A percentile compares a stretch with the other conserved stretches of the same genome.
phyloP scores from a whole-genome alignment of 2,113 vertebrate genomes.

The Cygnus buccinator region DNA sequence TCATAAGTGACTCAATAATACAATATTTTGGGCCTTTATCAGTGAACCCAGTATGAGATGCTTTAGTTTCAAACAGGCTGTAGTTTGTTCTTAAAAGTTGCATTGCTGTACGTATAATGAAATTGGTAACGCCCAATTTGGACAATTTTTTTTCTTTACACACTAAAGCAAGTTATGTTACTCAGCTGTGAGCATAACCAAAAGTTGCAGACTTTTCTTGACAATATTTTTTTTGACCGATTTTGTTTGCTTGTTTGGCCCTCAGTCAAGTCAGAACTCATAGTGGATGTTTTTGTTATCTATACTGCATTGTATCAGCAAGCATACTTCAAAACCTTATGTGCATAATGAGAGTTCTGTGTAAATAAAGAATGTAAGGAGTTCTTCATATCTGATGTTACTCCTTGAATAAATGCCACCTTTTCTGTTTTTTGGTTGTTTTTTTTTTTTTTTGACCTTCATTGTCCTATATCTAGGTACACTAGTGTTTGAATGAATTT shows the following conservation, averaged over 20 bases:
- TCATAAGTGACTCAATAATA: not conserved
- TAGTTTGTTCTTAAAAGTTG: not conserved
- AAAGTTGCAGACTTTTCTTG: not conserved
- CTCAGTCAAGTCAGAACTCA: not conserved
- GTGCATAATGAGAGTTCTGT: not conserved
- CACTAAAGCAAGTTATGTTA: not conserved
- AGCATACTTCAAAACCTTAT: not conserved
- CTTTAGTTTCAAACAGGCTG: not conserved
- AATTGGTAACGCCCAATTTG: not conserved
- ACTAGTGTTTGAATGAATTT: not conserved
- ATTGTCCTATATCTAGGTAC: not conserved
- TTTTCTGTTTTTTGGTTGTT: not conserved
- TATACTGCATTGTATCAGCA: not conserved
- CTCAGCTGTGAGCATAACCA: not conserved
- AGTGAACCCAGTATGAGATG: not conserved
- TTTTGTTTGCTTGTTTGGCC: not conserved
- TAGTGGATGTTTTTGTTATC: not conserved
- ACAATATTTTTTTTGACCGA: not conserved
- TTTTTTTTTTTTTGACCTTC: not conserved
- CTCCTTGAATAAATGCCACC: not conserved
- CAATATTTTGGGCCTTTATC: not conserved
- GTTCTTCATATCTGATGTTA: not conserved
- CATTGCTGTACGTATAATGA: accelerated
- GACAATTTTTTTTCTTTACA: not conserved
- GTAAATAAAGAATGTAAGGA: not conserved